These are phyloP conservation scores for Synergus umbraculus DNA, from an alignment of 2,888 invertebrate genomes.

Conservation along the genomic window DNA sequence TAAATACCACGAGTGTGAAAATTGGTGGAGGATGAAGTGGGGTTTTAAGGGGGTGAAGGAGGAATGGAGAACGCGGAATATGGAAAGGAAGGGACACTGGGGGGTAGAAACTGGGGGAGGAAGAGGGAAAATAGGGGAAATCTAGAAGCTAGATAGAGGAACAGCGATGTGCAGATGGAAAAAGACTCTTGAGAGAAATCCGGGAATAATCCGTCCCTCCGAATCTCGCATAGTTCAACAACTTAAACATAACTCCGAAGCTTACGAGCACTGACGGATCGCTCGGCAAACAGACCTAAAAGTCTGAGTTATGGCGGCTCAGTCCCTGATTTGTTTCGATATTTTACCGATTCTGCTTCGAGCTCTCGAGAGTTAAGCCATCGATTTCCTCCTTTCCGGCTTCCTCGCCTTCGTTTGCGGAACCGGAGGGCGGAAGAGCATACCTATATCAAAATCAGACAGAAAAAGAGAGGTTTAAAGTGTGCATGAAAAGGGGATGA, in stretches of 20 bases:
- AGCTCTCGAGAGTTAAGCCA: constrained; percentile 48
- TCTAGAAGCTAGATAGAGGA: constrained; percentile 29
- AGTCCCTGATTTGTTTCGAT: constrained; percentile 75
- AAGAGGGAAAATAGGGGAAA: constrained; percentile 41
- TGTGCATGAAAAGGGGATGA: constrained; percentile 13
- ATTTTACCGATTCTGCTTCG: constrained; percentile 70
- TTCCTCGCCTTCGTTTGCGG: constrained; percentile 49
- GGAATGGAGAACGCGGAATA: constrained; percentile 44
- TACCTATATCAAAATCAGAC: constrained; percentile 39
- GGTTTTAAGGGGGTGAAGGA: constrained; percentile 26
- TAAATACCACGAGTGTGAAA: constrained; percentile 39
- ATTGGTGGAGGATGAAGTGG: constrained; percentile 30
- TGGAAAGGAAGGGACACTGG: constrained; percentile 2
- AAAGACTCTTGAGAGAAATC: constrained; percentile 64
- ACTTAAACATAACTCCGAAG: constrained; percentile 76
- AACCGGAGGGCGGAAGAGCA: constrained; percentile 35
- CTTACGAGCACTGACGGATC: constrained; percentile 74
- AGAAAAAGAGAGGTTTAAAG: constrained; percentile 42
- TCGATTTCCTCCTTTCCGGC: constrained; percentile 51
- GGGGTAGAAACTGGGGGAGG: constrained; percentile 15
- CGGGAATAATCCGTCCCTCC: constrained; percentile 67
- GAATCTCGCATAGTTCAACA: constrained; percentile 71
- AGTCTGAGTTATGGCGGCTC: constrained; percentile 74
- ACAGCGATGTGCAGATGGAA: constrained; percentile 47
- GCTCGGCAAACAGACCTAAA: constrained; percentile 73